Conservation (phyloP, 2,113 vertebrate species). For the Fukomys damarensis region DNA sequence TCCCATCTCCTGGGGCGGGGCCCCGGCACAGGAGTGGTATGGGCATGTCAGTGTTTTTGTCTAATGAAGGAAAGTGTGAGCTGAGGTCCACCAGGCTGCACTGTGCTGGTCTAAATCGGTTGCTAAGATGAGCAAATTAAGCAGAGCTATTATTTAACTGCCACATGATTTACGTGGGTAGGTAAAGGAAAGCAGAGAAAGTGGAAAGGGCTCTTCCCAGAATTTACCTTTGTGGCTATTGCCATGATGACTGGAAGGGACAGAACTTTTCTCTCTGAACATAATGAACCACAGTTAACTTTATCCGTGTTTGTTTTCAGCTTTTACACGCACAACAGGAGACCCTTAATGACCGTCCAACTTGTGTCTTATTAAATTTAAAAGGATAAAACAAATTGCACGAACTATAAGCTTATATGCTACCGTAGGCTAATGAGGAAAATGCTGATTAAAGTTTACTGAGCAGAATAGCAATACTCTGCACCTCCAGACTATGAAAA, state of each 20-base stretch:
- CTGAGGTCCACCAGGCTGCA: background rate
- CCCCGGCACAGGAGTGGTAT: background rate
- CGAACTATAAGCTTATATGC: conserved; percentile 63
- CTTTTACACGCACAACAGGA: conserved; percentile 66
- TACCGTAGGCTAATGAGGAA: conserved; percentile 72
- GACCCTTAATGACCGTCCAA: conserved; percentile 73
- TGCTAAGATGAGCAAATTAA: background rate
- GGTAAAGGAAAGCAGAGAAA: background rate
- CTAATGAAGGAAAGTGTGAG: background rate
- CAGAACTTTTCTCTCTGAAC: conserved; percentile 30
- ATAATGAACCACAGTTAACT: conserved; percentile 73
- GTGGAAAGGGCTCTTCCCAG: background rate
- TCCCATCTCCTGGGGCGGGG: background rate
- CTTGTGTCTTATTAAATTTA: conserved; percentile 81
- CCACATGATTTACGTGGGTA: background rate
- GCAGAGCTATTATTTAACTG: background rate
- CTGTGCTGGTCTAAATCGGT: background rate
- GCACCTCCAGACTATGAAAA: background rate
- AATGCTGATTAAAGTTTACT: conserved; percentile 77
- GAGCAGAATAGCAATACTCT: conserved; percentile 46
- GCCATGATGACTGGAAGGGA: background rate
- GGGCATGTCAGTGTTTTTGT: background rate
- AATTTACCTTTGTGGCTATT: background rate
- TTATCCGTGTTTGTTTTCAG: conserved; percentile 74
- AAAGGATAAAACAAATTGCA: conserved; percentile 76